Percentiles rank a stretch among this genome's conserved stretches.
Evolutionary conservation across 2,797 vertebrate genomes (phyloP).

Genomic region (Lateolabrax maculatus): DNA sequence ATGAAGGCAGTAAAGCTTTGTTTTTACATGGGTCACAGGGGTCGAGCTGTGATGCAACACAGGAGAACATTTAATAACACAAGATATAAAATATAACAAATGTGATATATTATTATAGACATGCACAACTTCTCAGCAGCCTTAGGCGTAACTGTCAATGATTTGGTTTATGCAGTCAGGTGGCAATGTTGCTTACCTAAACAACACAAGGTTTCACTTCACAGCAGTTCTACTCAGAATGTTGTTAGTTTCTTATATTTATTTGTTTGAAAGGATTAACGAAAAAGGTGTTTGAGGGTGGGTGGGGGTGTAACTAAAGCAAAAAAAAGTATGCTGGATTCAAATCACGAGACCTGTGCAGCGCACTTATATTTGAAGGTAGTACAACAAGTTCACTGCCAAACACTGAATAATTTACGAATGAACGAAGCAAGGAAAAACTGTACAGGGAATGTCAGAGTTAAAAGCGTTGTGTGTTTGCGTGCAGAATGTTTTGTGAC

Average conservation of each 20-base stretch:
- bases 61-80: too few relatives aligned
- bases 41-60: background rate
- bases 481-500: background rate
- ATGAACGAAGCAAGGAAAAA: constrained; percentile 18
- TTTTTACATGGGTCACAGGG: background rate
- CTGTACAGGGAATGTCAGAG: constrained; percentile 1
- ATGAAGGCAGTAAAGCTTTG: background rate
- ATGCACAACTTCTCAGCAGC: background rate
- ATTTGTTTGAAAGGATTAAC: constrained; percentile 6
- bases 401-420: constrained; percentile 23
- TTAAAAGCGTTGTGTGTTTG: background rate
- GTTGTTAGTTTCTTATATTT: background rate
- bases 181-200: background rate
- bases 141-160: background rate
- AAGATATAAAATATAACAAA: background rate
- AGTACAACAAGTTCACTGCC: background rate
- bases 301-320: background rate
- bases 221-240: background rate
- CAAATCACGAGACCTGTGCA: background rate
- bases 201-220: background rate
- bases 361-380: background rate
- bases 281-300: background rate
- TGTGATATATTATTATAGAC: too few relatives aligned
- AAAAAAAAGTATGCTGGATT: background rate
- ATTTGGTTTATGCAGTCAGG: background rate